Conservation (phyloP, 2,888 invertebrate genomes). For the Galerucella calmariensis region DNA sequence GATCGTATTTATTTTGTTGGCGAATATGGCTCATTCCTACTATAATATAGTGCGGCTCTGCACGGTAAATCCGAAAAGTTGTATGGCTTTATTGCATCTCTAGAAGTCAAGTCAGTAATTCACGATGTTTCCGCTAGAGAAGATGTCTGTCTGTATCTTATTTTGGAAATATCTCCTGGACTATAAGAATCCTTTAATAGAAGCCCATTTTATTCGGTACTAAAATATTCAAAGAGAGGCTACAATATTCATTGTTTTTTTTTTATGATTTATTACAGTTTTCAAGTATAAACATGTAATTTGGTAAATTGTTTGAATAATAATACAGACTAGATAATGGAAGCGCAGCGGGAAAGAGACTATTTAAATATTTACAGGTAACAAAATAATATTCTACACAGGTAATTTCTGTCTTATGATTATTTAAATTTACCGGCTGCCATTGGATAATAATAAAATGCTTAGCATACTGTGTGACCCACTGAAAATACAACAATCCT, state of each 20-base stretch:
- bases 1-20: too few relatives aligned
- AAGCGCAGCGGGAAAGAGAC: slow-evolving; percentile 25
- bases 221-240: slow-evolving; percentile 27
- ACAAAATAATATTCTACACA: slow-evolving; percentile 15
- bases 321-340: slow-evolving; percentile 26
- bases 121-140: too few relatives aligned
- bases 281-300: slow-evolving; percentile 36
- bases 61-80: too few relatives aligned
- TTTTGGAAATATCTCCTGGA: background rate
- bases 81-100: too few relatives aligned
- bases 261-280: slow-evolving; percentile 25
- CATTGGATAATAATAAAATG: background rate
- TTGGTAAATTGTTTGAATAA: slow-evolving; percentile 36
- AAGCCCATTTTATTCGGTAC: slow-evolving; percentile 21
- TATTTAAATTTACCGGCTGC: background rate
- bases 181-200: slow-evolving; percentile 19
- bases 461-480: background rate
- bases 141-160: too few relatives aligned
- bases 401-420: slow-evolving; percentile 1
- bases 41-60: too few relatives aligned
- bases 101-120: too few relatives aligned
- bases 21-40: too few relatives aligned
- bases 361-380: slow-evolving; percentile 23
- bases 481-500: background rate
- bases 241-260: slow-evolving; percentile 35